These are phyloP conservation scores for Chymomyza fuscimana DNA, from an alignment of 2,888 invertebrate species.

Conservation along the genomic window DNA sequence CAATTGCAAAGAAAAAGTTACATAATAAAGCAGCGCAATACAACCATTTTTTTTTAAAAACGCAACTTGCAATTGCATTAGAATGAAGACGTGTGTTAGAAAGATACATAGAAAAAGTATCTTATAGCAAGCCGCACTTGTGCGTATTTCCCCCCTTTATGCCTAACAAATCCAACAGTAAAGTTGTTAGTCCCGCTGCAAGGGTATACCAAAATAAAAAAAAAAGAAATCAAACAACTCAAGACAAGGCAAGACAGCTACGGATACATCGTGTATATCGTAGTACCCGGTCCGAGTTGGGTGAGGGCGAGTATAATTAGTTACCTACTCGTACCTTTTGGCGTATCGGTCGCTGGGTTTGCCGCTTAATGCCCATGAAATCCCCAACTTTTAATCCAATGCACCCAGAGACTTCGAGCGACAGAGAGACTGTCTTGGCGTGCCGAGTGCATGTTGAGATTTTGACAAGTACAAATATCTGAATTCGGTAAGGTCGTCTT, in stretches of 20 bases:
- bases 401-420: background rate
- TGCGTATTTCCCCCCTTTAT: too few relatives aligned
- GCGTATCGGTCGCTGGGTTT: slow-evolving; percentile 1
- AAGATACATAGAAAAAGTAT: too few relatives aligned
- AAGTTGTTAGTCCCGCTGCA: background rate
- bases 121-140: too few relatives aligned
- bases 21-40: too few relatives aligned
- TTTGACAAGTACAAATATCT: slow-evolving; percentile 80
- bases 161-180: too few relatives aligned
- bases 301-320: slow-evolving; percentile 47
- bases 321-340: slow-evolving; percentile 33
- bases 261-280: slow-evolving; percentile 20
- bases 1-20: too few relatives aligned
- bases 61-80: too few relatives aligned
- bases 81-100: too few relatives aligned
- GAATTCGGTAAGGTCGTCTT: slow-evolving; percentile 77
- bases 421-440: background rate
- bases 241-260: slow-evolving; percentile 5
- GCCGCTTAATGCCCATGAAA: slow-evolving; percentile 46
- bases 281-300: slow-evolving; percentile 12
- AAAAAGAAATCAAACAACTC: background rate
- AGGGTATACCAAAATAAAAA: background rate
- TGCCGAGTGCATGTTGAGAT: slow-evolving; percentile 74
- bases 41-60: too few relatives aligned
- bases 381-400: slow-evolving; percentile 62